Conservation (phyloP, 1,140 invertebrate genomes). For the Rhagoletis pomonella region DNA sequence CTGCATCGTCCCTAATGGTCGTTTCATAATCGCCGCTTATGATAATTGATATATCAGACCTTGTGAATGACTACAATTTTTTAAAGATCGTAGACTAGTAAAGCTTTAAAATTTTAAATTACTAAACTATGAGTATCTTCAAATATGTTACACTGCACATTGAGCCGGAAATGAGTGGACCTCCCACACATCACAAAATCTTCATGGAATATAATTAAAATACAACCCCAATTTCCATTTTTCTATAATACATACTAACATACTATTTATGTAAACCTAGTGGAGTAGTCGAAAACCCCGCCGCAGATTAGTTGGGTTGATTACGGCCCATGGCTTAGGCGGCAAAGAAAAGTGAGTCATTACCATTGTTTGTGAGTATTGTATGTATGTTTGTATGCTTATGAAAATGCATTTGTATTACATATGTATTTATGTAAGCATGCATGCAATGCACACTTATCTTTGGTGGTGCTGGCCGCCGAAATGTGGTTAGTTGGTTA, state of each 20-base stretch:
- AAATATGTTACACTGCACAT: not conserved
- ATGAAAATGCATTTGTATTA: not conserved
- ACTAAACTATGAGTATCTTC: not conserved
- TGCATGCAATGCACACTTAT: not conserved
- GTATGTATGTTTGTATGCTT: not conserved
- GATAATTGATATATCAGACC: too few species aligned
- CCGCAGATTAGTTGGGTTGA: not conserved
- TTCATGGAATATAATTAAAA: not conserved
- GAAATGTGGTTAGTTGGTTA: slow-evolving; percentile 51
- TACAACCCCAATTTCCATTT: slow-evolving; percentile 13
- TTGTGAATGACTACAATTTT: too few species aligned
- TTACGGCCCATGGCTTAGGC: not conserved
- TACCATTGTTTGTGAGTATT: not conserved
- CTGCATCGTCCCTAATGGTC: too few species aligned
- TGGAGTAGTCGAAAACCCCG: not conserved
- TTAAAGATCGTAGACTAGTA: too few species aligned
- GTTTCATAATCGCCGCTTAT: too few species aligned
- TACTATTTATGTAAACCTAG: too few species aligned
- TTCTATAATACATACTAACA: not conserved
- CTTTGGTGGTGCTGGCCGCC: not conserved
- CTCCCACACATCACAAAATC: not conserved
- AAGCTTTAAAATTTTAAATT: too few species aligned
- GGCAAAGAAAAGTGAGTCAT: slow-evolving; percentile 3
- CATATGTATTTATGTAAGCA: not conserved
- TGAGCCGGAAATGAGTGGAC: slow-evolving; percentile 4